phyloP scores from a whole-genome alignment of 2,888 invertebrate species.

The Axea sp. region DNA sequence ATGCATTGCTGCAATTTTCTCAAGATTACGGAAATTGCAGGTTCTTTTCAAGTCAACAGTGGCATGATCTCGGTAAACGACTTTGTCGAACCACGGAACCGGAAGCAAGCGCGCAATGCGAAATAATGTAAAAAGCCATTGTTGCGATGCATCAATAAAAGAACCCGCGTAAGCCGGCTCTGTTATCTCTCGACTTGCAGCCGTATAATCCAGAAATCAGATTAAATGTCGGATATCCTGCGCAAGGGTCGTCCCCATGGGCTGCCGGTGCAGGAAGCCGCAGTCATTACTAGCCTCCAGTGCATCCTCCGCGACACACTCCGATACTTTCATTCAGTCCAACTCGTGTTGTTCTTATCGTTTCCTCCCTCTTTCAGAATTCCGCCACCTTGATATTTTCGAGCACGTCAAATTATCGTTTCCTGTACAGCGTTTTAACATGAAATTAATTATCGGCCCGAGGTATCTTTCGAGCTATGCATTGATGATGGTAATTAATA shows the following conservation, averaged over 20 bases:
- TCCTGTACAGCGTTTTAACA: constrained; percentile 34
- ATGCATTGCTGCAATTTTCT: constrained; percentile 18
- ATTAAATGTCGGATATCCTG: constrained; percentile 80
- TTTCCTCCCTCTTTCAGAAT: constrained; percentile 38
- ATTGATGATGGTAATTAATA: constrained; percentile 16
- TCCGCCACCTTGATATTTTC: constrained; percentile 29
- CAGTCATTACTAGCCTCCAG: constrained; percentile 77
- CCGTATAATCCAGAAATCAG: constrained; percentile 79
- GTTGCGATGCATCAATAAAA: constrained; percentile 44
- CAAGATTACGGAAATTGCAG: constrained; percentile 28
- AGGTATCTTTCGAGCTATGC: background rate
- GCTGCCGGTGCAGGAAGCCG: constrained; percentile 76
- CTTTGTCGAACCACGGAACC: constrained; percentile 30
- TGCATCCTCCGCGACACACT: constrained; percentile 75
- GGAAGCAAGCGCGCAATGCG: constrained; percentile 35
- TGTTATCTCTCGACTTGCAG: constrained; percentile 68
- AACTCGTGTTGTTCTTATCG: constrained; percentile 49
- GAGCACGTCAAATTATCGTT: constrained; percentile 49
- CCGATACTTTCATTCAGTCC: constrained; percentile 73
- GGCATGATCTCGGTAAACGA: constrained; percentile 9
- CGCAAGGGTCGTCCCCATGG: constrained; percentile 71
- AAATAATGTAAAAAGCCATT: constrained; percentile 48
- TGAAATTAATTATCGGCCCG: constrained; percentile 41
- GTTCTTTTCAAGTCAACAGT: constrained; percentile 27
- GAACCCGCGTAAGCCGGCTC: constrained; percentile 36